Conservation (phyloP, 1,140 invertebrate genomes). For the Trichonephila clavata region DNA sequence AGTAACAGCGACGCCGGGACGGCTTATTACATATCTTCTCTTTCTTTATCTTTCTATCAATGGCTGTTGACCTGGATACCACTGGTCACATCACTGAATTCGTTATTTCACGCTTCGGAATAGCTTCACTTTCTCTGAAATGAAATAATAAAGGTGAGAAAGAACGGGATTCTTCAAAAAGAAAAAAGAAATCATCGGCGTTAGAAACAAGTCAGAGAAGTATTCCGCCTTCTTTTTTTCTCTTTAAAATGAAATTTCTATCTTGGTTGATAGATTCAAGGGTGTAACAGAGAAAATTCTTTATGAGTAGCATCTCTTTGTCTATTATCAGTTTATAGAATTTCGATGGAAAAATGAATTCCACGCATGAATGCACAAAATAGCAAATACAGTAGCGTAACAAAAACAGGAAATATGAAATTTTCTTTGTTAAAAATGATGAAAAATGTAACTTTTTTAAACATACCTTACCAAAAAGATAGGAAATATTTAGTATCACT, state of each 20-base stretch:
- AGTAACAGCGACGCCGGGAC: background rate
- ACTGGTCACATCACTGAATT: constrained; percentile 27
- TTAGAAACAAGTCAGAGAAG: background rate
- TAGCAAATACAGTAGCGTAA: too few relatives aligned
- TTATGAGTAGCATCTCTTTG: background rate
- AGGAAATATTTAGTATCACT: too few relatives aligned
- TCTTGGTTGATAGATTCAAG: background rate
- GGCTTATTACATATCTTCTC: constrained; percentile 20
- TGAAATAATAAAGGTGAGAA: background rate
- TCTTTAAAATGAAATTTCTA: too few relatives aligned
- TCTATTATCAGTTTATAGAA: background rate
- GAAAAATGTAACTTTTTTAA: too few relatives aligned
- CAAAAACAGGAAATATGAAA: too few relatives aligned
- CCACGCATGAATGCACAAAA: too few relatives aligned
- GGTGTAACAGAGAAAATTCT: background rate
- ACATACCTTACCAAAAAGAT: too few relatives aligned
- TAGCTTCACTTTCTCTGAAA: constrained; percentile 38
- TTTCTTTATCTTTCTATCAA: background rate
- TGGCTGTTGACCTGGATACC: constrained; percentile 59
- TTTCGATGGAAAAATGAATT: background rate
- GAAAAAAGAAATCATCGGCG: background rate
- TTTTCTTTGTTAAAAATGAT: too few relatives aligned
- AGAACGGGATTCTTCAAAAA: background rate
- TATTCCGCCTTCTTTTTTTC: background rate
- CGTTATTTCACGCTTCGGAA: background rate